Percentiles rank a stretch among this genome's conserved stretches.
These are phyloP conservation scores for Mustela lutreola DNA, from an alignment of 2,113 vertebrate species.

Conservation along the genomic window DNA sequence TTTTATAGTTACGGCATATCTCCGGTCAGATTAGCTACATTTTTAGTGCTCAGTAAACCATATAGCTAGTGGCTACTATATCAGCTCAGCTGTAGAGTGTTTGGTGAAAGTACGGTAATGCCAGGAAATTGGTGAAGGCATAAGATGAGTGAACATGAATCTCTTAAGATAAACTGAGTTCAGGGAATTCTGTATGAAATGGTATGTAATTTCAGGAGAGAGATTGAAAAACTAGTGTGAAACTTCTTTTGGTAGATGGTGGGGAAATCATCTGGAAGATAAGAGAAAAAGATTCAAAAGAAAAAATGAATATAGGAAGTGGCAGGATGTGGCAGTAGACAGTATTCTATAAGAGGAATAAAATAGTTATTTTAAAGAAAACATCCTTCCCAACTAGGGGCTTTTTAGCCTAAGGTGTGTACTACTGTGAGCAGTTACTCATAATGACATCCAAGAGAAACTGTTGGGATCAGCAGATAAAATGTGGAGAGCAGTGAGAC, in stretches of 20 bases:
- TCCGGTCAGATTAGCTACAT: constrained; percentile 29
- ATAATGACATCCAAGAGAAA: constrained; percentile 61
- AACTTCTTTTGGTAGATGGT: constrained; percentile 50
- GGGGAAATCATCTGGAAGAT: neutral
- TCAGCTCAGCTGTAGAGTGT: neutral
- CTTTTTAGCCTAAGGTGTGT: constrained; percentile 45
- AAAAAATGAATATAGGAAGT: constrained; percentile 56
- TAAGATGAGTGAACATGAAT: neutral
- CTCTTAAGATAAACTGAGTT: neutral
- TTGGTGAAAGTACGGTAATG: constrained; percentile 22
- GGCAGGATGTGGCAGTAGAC: neutral
- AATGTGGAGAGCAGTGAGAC: constrained; percentile 13
- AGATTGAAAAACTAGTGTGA: constrained; percentile 9
- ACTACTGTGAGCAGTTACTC: constrained; percentile 43
- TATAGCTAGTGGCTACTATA: neutral
- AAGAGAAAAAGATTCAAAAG: neutral
- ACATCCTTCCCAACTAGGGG: constrained; percentile 12
- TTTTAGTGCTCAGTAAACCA: neutral
- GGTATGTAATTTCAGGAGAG: neutral
- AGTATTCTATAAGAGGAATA: constrained; percentile 9
- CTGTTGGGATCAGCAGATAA: constrained; percentile 62
- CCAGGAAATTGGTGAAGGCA: neutral
- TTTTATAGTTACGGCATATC: constrained; percentile 24
- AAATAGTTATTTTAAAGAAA: constrained; percentile 69
- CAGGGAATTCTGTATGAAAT: constrained; percentile 15